Conservation (phyloP, 2,888 invertebrate species). For the Anticlea derivata region DNA sequence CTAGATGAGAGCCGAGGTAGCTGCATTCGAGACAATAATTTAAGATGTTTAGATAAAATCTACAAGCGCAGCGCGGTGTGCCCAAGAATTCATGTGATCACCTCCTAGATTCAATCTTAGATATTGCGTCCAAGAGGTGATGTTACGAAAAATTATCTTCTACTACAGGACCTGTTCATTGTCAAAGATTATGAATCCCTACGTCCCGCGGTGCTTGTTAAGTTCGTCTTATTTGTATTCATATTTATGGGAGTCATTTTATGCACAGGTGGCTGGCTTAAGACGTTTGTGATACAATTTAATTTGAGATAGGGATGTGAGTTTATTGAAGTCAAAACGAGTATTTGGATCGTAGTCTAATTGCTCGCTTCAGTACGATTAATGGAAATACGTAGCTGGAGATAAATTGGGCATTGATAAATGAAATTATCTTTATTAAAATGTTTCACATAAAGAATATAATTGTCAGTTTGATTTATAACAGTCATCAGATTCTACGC, state of each 20-base stretch:
- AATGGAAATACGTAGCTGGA: background rate
- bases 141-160: conserved; percentile 75
- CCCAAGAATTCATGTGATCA: conserved; percentile 81
- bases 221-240: conserved; percentile 45
- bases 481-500: conserved; percentile 10
- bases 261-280: conserved; percentile 30
- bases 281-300: conserved; percentile 34
- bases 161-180: conserved; percentile 60
- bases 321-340: conserved; percentile 5
- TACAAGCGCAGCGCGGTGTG: conserved; percentile 75
- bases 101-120: conserved; percentile 76
- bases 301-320: conserved; percentile 33
- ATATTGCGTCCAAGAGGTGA: conserved; percentile 70
- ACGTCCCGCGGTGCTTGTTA: conserved; percentile 43
- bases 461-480: conserved; percentile 15
- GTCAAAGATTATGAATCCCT: conserved; percentile 67
- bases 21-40: conserved; percentile 75
- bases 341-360: too few species aligned
- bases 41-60: conserved; percentile 81
- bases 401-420: background rate
- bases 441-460: background rate
- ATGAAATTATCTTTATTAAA: background rate
- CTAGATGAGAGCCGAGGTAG: conserved; percentile 70
- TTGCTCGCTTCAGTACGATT: too few species aligned
- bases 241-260: conserved; percentile 38